These are phyloP conservation scores for Aphelenchoides fujianensis DNA, from an alignment of 1,140 invertebrate species.

Conservation along the genomic window DNA sequence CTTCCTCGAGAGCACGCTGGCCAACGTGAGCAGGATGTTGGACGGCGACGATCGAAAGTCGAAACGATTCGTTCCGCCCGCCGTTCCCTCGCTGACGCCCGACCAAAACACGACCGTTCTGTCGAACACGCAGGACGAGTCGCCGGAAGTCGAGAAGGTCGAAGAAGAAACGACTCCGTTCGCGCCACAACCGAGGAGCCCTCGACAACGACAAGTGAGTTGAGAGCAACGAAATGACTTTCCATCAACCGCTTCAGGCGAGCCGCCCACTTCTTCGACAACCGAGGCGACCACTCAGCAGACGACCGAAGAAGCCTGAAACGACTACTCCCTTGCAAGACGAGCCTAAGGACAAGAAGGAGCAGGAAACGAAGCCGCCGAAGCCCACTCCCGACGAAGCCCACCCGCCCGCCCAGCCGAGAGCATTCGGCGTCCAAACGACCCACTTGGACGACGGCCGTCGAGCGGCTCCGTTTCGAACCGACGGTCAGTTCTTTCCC, in stretches of 20 bases:
- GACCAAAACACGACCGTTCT: background rate
- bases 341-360: too few relatives aligned
- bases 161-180: too few relatives aligned
- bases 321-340: too few relatives aligned
- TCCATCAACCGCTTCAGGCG: background rate
- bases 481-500: conserved; percentile 3
- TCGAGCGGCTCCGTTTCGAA: background rate
- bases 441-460: background rate
- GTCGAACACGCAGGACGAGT: background rate
- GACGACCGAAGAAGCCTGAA: too few relatives aligned
- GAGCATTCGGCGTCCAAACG: background rate
- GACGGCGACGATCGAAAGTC: background rate
- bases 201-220: background rate
- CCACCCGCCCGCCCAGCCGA: too few relatives aligned
- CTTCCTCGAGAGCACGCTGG: background rate
- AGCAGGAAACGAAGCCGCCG: too few relatives aligned
- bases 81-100: background rate
- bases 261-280: background rate
- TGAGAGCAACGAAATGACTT: conserved; percentile 6
- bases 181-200: background rate
- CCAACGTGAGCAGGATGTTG: background rate
- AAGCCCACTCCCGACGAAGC: too few relatives aligned
- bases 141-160: background rate
- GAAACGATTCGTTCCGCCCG: conserved; percentile 11
- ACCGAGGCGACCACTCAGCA: background rate